Percentiles rank a stretch among this genome's conserved stretches.
These are phyloP conservation scores for Bos javanicus DNA, from an alignment of 2,113 vertebrate genomes.

Conservation along the genomic window DNA sequence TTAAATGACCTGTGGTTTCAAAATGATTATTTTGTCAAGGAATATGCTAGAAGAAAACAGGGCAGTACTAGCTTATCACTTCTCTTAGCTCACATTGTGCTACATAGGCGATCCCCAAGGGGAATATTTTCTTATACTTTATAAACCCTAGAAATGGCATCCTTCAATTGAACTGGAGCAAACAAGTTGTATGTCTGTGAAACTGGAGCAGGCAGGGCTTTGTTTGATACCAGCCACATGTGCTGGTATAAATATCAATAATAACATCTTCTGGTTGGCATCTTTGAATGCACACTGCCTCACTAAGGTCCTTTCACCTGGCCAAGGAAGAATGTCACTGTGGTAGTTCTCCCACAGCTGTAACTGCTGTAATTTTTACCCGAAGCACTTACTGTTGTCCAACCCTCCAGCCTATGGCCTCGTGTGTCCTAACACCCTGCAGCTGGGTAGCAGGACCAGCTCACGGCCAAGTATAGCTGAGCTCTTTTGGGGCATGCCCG, in stretches of 20 bases:
- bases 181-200: not conserved
- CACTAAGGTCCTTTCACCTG: slow-evolving; percentile 38
- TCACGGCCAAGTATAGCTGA: not conserved
- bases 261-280: not conserved
- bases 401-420: not conserved
- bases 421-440: not conserved
- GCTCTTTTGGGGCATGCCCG: not conserved
- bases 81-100: not conserved
- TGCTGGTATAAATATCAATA: not conserved
- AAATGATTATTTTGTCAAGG: slow-evolving; percentile 14
- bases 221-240: not conserved
- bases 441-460: slow-evolving; percentile 34
- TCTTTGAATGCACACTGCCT: not conserved
- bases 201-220: not conserved
- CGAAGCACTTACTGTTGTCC: not conserved
- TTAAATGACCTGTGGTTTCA: not conserved
- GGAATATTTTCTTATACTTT: slow-evolving; percentile 19
- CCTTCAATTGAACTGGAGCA: slow-evolving; percentile 3
- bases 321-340: slow-evolving; percentile 21
- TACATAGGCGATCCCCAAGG: slow-evolving; percentile 5
- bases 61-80: not conserved
- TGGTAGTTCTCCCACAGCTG: not conserved
- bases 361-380: slow-evolving; percentile 29
- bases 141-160: slow-evolving; percentile 1
- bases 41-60: not conserved